Evolutionary conservation across 1,140 invertebrate genomes (phyloP).

Genomic region (Anoplolepis gracilipes): DNA sequence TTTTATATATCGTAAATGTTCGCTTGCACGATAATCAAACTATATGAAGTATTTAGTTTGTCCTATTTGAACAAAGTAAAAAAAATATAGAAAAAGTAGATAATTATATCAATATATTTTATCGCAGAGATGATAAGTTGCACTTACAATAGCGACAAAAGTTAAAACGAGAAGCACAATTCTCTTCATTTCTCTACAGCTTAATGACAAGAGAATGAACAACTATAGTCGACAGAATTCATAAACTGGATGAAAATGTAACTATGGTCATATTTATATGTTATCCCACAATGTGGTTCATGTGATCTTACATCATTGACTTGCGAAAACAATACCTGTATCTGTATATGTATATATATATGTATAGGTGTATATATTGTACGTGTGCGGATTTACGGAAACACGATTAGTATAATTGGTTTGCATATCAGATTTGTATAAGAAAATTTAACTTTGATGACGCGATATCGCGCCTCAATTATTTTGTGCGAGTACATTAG

Average conservation of each 20-base stretch:
- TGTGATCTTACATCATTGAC: no score
- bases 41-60: background rate
- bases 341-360: no score
- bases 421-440: no score
- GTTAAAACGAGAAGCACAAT: conserved; percentile 9
- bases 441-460: conserved; percentile 48
- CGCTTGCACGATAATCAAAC: background rate
- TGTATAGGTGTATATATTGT: background rate
- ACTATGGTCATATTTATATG: conserved; percentile 48
- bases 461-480: conserved; percentile 20
- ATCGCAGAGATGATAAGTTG: background rate
- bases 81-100: background rate
- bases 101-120: no score
- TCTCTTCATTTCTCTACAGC: background rate
- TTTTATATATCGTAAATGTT: background rate
- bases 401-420: conserved; percentile 20
- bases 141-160: conserved; percentile 6
- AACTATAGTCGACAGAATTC: background rate
- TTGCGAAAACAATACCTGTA: background rate
- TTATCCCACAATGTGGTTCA: background rate
- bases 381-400: conserved; percentile 26
- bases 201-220: background rate
- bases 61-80: background rate
- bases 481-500: background rate
- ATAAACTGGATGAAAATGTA: background rate